Conservation (phyloP, 2,797 vertebrate genomes). For the Gobionotothen gibberifrons region DNA sequence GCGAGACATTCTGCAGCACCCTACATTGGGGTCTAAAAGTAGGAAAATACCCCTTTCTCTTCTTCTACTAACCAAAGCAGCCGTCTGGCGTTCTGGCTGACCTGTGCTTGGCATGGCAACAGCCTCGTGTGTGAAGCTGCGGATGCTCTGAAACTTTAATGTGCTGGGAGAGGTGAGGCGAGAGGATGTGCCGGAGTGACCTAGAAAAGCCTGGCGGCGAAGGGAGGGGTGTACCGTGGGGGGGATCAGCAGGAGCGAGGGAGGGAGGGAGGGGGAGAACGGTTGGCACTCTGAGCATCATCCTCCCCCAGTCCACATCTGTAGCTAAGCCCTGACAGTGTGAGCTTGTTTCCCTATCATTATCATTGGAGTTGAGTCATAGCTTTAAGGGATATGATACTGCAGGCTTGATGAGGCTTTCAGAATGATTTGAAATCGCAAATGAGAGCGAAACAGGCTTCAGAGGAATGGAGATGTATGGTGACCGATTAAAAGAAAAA, state of each 20-base stretch:
- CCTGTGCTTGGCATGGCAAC: slow-evolving; percentile 79
- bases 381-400: slow-evolving; percentile 52
- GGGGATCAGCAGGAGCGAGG: slow-evolving; percentile 19
- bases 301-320: slow-evolving; percentile 59
- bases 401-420: slow-evolving; percentile 34
- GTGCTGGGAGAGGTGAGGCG: slow-evolving; percentile 75
- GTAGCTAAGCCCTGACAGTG: slow-evolving; percentile 42
- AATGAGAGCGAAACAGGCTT: slow-evolving; percentile 36
- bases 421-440: slow-evolving; percentile 61
- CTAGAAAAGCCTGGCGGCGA: slow-evolving; percentile 82
- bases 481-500: slow-evolving; percentile 44
- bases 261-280: slow-evolving; percentile 25
- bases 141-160: slow-evolving; percentile 84
- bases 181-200: slow-evolving; percentile 78
- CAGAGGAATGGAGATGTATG: slow-evolving; percentile 39
- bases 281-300: slow-evolving; percentile 48
- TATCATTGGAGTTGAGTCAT: slow-evolving; percentile 42
- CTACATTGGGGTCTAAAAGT: neutral
- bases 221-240: slow-evolving; percentile 43
- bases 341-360: slow-evolving; percentile 44
- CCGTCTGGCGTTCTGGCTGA: slow-evolving; percentile 69
- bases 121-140: slow-evolving; percentile 67
- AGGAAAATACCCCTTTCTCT: slow-evolving; percentile 3
- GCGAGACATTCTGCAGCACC: slow-evolving; percentile 3
- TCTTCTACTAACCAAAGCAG: slow-evolving; percentile 11